Evolutionary conservation across 2,888 invertebrate species (phyloP), one percentile per base, ranked within the genome.

Genomic region (Falcaria lacertinaria): DNA sequence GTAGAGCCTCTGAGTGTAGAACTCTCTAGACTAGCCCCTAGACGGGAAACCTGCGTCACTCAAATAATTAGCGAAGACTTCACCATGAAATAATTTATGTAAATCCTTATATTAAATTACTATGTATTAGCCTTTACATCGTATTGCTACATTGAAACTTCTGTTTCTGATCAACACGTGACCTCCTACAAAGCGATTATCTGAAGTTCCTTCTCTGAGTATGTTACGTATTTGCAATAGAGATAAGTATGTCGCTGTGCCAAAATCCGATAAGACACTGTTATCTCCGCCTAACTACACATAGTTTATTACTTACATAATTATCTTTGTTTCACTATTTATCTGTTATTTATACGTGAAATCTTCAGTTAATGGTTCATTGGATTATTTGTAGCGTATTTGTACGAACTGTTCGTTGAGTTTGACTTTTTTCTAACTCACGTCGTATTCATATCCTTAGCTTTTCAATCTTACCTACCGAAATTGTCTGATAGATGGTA

Each of bases 241-340:
- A 25, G 37, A 37, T 37, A 28, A 28, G 28, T 11, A 11, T 28
- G 8, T 28, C 28, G 11, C 28, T 11, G 28, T 37, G 37, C 37
- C 37, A 37, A 37, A 36, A 37, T 37, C 37, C 37, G 37, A 37
- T 37, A 37, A 15, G 22, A 37, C 25, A 22, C 8, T 28, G 28
- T 22, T 37, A 37, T 37, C 37, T 37, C n/a, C n/a, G 11, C 35
- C 19, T 13, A 13, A 35, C 16, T 35, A 35, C 22, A 37, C 22
- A 37, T 22, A 22, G 37, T 37, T 37, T 22, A 37, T 37, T 37
- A 37, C 14, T 37, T 14, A 37, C 37, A 19, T 37, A 37, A 37
- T 37, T 22, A 22, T 37, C 37, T 37, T 15, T 14, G 37, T 37
- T 15, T 8, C 22, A 15, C 22, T 37, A 11, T 37, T 22, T 37